Evolutionary conservation across 2,888 invertebrate species (phyloP).

Genomic region (Campoplex nolae): DNA sequence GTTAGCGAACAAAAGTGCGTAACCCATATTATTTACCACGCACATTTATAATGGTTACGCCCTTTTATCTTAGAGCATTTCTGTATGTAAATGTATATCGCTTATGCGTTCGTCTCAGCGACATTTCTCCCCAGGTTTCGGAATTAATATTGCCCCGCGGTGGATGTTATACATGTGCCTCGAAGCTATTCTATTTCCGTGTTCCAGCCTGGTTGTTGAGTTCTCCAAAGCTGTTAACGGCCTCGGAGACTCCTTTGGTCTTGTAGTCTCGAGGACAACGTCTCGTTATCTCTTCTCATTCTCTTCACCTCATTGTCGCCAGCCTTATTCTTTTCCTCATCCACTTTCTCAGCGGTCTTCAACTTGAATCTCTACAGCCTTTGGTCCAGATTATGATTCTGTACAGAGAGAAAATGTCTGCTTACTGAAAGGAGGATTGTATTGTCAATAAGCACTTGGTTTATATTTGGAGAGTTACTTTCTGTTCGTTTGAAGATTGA

Average conservation of each 20-base stretch:
- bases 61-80: background rate
- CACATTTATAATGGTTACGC: background rate
- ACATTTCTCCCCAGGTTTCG: slow-evolving; percentile 46
- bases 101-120: slow-evolving; percentile 39
- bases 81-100: slow-evolving; percentile 6
- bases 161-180: slow-evolving; percentile 45
- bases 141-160: slow-evolving; percentile 56
- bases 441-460: background rate
- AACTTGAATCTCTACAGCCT: background rate
- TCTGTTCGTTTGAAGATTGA: background rate
- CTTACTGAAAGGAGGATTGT: background rate
- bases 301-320: slow-evolving; percentile 16
- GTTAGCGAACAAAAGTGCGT: slow-evolving; percentile 16
- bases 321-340: slow-evolving; percentile 1
- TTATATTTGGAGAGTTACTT: background rate
- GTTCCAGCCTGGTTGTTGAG: slow-evolving; percentile 7
- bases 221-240: slow-evolving; percentile 51
- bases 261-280: slow-evolving; percentile 23
- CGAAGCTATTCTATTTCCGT: slow-evolving; percentile 27
- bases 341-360: background rate
- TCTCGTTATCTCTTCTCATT: slow-evolving; percentile 25
- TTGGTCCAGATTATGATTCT: slow-evolving; percentile 12
- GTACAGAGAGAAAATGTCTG: background rate
- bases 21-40: background rate
- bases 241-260: slow-evolving; percentile 50